Conservation (phyloP, 2,113 vertebrate genomes). For the Irena cyanogastra region DNA sequence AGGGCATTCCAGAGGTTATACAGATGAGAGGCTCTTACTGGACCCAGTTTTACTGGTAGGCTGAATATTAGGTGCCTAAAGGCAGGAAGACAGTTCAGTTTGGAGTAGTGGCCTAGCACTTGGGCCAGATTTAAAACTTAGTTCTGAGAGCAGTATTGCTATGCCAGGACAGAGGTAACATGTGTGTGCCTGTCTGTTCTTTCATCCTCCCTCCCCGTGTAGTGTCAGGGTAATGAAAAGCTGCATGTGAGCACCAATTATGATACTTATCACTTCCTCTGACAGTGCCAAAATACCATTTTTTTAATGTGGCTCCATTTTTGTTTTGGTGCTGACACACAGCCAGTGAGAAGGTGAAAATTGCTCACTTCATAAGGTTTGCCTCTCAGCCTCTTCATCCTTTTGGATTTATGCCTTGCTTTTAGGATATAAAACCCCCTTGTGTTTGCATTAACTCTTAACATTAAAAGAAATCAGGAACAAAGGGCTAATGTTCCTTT, state of each 20-base stretch:
- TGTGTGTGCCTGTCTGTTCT: slow-evolving; percentile 5
- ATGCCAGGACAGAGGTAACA: background rate
- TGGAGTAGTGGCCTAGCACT: background rate
- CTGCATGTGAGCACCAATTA: slow-evolving; percentile 36
- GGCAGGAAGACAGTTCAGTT: background rate
- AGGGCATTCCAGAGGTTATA: background rate
- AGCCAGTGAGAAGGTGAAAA: slow-evolving; percentile 24
- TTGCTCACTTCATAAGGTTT: background rate
- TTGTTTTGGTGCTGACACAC: slow-evolving; percentile 24
- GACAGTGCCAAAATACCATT: background rate
- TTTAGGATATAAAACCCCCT: background rate
- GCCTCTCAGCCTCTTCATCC: background rate
- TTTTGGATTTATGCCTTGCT: slow-evolving; percentile 20
- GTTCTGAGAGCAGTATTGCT: background rate
- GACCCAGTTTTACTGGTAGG: background rate
- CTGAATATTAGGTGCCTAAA: background rate
- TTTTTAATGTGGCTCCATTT: slow-evolving; percentile 49
- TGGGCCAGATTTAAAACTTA: background rate
- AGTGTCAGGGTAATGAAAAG: slow-evolving; percentile 3
- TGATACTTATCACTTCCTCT: slow-evolving; percentile 36
- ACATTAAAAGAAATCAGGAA: slow-evolving; percentile 17
- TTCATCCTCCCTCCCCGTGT: background rate
- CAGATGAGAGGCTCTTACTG: background rate
- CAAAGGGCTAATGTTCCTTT: slow-evolving; percentile 46
- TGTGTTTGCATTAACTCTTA: slow-evolving; percentile 1